These are phyloP conservation scores for Carassius auratus DNA, from an alignment of 2,113 vertebrate species.

Conservation along the genomic window DNA sequence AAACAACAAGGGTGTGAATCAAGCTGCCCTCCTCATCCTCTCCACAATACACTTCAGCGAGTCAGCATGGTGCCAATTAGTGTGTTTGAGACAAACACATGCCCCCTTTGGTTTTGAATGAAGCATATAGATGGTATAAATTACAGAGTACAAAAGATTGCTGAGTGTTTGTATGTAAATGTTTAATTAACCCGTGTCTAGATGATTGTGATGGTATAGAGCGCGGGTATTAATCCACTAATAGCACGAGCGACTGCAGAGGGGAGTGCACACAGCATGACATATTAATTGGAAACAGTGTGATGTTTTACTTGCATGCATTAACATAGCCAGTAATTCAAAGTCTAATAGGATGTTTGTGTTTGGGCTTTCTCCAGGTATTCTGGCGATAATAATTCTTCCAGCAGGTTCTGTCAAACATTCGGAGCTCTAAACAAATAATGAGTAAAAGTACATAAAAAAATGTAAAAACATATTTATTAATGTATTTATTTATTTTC, in stretches of 20 bases:
- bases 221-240: slow-evolving; percentile 86
- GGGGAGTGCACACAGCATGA: slow-evolving; percentile 69
- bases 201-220: slow-evolving; percentile 82
- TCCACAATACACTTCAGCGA: slow-evolving; percentile 83
- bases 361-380: slow-evolving; percentile 47
- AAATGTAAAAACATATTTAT: too few relatives aligned
- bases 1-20: slow-evolving; percentile 59
- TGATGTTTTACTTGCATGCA: slow-evolving; percentile 75
- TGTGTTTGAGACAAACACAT: slow-evolving; percentile 91
- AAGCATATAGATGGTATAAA: slow-evolving; percentile 86
- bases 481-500: too few relatives aligned
- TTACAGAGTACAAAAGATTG: slow-evolving; percentile 90
- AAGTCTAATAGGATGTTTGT: slow-evolving; percentile 64
- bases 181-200: slow-evolving; percentile 98
- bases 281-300: slow-evolving; percentile 76
- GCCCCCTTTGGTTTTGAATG: slow-evolving; percentile 87
- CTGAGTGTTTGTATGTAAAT: slow-evolving; percentile 98
- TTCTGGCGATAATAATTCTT: slow-evolving; percentile 27
- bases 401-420: slow-evolving; percentile 1
- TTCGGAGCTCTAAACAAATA: not conserved
- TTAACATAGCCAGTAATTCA: slow-evolving; percentile 71
- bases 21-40: slow-evolving; percentile 81
- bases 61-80: slow-evolving; percentile 94
- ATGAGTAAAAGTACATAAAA: not conserved
- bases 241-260: slow-evolving; percentile 73